These are phyloP conservation scores for Crossaster papposus DNA, from an alignment of 53 echinoderm and acorn worm genomes.

Conservation along the genomic window DNA sequence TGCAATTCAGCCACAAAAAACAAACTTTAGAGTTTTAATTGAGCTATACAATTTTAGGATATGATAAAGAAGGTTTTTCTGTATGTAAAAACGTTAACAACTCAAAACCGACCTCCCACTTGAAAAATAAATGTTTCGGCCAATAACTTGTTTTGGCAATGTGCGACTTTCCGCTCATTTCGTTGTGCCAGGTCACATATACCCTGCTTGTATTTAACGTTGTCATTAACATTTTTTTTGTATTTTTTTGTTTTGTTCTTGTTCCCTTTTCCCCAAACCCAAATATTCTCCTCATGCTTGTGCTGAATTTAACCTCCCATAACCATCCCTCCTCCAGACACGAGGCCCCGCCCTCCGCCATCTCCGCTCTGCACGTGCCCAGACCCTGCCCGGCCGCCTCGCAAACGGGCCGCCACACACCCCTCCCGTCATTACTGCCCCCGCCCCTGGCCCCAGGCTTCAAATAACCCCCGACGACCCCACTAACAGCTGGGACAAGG, in stretches of 20 bases:
- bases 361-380: slow-evolving; percentile 71
- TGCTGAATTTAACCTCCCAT: slow-evolving; percentile 36
- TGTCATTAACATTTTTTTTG: slow-evolving; percentile 28
- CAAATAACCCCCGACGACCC: slow-evolving; percentile 19
- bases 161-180: too few relatives aligned
- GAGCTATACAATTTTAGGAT: too few relatives aligned
- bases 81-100: too few relatives aligned
- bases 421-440: slow-evolving; percentile 6
- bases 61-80: too few relatives aligned
- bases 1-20: too few relatives aligned
- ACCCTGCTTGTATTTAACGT: not conserved
- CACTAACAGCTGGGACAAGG: slow-evolving; percentile 31
- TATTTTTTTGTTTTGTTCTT: not conserved
- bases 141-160: too few relatives aligned
- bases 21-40: too few relatives aligned
- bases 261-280: slow-evolving; percentile 9
- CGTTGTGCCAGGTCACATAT: too few relatives aligned
- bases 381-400: slow-evolving; percentile 74
- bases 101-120: too few relatives aligned
- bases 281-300: slow-evolving; percentile 28
- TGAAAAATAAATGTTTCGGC: too few relatives aligned
- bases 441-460: not conserved
- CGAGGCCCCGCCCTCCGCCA: slow-evolving; percentile 69
- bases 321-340: slow-evolving; percentile 21
- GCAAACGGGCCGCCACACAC: slow-evolving; percentile 30